These are phyloP conservation scores for Ptilonorhynchus violaceus DNA, from an alignment of 2,113 vertebrate species.

Conservation along the genomic window DNA sequence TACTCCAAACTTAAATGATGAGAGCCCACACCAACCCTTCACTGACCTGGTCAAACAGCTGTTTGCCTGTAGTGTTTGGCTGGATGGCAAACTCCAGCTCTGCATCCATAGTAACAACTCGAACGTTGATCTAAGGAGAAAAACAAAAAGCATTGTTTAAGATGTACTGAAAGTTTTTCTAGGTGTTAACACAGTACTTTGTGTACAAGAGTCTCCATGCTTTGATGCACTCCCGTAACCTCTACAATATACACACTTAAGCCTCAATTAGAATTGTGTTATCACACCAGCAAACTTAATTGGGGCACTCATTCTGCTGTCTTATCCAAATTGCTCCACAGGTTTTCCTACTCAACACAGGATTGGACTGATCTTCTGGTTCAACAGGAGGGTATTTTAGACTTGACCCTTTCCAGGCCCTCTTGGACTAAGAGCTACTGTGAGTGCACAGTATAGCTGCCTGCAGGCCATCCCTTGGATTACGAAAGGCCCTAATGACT, in stretches of 20 bases:
- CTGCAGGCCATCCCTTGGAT: conserved; percentile 10
- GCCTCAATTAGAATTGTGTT: not conserved
- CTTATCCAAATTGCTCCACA: not conserved
- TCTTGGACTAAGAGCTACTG: not conserved
- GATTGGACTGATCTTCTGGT: not conserved
- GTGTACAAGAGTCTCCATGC: not conserved
- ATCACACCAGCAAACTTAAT: not conserved
- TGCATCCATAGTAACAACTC: conserved; percentile 95
- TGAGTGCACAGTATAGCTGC: not conserved
- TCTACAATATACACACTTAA: not conserved
- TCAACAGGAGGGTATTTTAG: not conserved
- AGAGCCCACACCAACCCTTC: not conserved
- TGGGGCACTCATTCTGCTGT: not conserved
- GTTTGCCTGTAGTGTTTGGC: conserved; percentile 92
- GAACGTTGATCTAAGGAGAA: conserved; percentile 88
- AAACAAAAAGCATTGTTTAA: conserved; percentile 40
- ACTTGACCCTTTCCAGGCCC: not conserved
- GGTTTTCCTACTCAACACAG: not conserved
- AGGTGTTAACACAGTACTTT: not conserved
- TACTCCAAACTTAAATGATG: not conserved
- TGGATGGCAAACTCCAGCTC: conserved; percentile 98
- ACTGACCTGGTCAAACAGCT: conserved; percentile 96
- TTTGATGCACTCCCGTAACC: not conserved
- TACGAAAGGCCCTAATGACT: conserved; percentile 38
- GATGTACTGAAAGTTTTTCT: not conserved